These are phyloP conservation scores for Stictonetta naevosa DNA, from an alignment of 2,113 vertebrate genomes.

Conservation along the genomic window DNA sequence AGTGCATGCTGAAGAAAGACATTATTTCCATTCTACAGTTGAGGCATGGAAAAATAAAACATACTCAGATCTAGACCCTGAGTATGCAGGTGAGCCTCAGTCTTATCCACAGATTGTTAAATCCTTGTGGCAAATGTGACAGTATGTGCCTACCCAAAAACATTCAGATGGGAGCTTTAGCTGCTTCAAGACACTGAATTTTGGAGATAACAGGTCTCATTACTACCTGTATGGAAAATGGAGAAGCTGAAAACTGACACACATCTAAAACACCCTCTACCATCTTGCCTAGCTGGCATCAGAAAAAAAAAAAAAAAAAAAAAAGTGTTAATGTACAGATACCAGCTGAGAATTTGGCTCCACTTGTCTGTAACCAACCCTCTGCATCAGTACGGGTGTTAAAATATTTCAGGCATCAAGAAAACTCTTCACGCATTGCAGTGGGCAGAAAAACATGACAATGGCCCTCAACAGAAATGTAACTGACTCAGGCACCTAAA, in stretches of 20 bases:
- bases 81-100: not conserved
- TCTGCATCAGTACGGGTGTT: not conserved
- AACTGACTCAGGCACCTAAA: not conserved
- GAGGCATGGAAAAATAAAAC: not conserved
- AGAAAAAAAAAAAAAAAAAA: not conserved
- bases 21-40: not conserved
- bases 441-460: not conserved
- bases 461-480: not conserved
- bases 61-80: not conserved
- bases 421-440: not conserved
- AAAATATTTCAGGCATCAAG: not conserved
- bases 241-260: not conserved
- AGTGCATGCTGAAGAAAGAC: not conserved
- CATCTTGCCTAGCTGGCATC: not conserved
- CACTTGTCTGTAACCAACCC: not conserved
- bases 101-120: not conserved
- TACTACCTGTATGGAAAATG: not conserved
- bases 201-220: not conserved
- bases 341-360: not conserved
- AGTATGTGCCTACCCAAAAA: not conserved
- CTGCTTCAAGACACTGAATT: not conserved
- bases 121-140: not conserved
- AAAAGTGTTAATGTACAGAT: not conserved
- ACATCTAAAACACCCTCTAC: not conserved
- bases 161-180: not conserved